phyloP scores from a whole-genome alignment of 2,888 invertebrate genomes.

The Apocheima hispidaria region DNA sequence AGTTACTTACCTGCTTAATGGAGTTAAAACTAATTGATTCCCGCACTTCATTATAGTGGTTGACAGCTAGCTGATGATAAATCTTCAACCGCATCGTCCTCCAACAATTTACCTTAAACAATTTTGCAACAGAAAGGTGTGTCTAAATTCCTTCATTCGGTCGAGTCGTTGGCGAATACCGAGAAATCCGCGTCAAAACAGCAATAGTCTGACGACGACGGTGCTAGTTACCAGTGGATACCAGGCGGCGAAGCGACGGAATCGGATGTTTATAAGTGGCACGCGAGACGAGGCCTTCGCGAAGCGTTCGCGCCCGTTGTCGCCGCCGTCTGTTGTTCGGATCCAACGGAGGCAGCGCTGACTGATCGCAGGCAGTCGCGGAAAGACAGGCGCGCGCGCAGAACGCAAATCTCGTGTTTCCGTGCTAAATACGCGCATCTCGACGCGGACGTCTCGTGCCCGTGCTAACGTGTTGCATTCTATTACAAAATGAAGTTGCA shows the following conservation, averaged over 20 bases:
- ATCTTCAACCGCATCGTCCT: constrained; percentile 27
- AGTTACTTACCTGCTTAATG: neutral
- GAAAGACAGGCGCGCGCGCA: constrained; percentile 74
- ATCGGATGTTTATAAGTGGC: constrained; percentile 67
- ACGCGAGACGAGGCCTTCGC: constrained; percentile 66
- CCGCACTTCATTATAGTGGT: constrained; percentile 1
- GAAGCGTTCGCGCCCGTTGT: constrained; percentile 40
- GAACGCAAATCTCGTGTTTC: constrained; percentile 56
- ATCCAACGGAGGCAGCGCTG: constrained; percentile 49
- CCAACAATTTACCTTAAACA: constrained; percentile 33
- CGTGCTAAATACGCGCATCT: constrained; percentile 51
- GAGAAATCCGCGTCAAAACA: constrained; percentile 38
- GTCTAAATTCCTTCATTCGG: constrained; percentile 40
- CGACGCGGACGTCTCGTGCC: constrained; percentile 57
- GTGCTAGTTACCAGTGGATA: constrained; percentile 21
- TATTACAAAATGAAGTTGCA: constrained; percentile 72
- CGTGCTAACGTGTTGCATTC: constrained; percentile 56
- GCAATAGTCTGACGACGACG: constrained; percentile 10
- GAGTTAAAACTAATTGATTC: constrained; percentile 13
- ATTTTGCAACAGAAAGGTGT: constrained; percentile 40
- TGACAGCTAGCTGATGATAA: constrained; percentile 14
- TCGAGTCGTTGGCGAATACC: constrained; percentile 41
- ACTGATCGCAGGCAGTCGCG: constrained; percentile 60
- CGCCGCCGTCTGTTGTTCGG: constrained; percentile 50
- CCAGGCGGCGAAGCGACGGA: constrained; percentile 11